phyloP scores from a whole-genome alignment of 1,140 invertebrate species.

The Listronotus oregonensis region DNA sequence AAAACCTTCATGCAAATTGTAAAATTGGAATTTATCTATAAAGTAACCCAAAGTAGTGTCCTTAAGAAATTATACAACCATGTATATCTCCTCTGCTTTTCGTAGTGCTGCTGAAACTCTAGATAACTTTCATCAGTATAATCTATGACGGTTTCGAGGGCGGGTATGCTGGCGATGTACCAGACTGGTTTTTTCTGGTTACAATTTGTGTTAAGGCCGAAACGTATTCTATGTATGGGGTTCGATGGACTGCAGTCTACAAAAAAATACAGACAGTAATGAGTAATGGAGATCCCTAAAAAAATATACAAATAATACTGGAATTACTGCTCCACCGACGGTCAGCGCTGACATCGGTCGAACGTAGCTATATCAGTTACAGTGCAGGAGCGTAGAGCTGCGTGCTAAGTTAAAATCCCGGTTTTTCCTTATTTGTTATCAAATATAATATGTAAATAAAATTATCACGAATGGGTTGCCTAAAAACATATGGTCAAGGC shows the following conservation, averaged over 20 bases:
- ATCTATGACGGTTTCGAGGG: not conserved
- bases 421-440: too few species aligned
- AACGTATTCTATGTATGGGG: conserved; percentile 18
- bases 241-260: conserved; percentile 34
- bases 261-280: not conserved
- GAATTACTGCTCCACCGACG: too few species aligned
- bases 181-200: conserved; percentile 59
- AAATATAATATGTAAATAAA: too few species aligned
- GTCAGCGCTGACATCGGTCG: too few species aligned
- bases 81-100: conserved; percentile 27
- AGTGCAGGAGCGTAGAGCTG: too few species aligned
- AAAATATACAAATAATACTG: too few species aligned
- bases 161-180: conserved; percentile 57
- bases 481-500: too few species aligned
- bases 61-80: conserved; percentile 40
- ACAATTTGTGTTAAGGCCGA: conserved; percentile 63
- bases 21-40: conserved; percentile 13
- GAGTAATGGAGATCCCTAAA: not conserved
- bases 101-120: conserved; percentile 19
- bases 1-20: not conserved
- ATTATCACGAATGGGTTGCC: too few species aligned
- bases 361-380: too few species aligned
- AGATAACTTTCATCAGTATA: conserved; percentile 8
- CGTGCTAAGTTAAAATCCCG: too few species aligned
- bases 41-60: conserved; percentile 44